Base-by-base conservation (phyloP, 2,797 vertebrate genomes). In the Bradypus variegatus region DNA sequence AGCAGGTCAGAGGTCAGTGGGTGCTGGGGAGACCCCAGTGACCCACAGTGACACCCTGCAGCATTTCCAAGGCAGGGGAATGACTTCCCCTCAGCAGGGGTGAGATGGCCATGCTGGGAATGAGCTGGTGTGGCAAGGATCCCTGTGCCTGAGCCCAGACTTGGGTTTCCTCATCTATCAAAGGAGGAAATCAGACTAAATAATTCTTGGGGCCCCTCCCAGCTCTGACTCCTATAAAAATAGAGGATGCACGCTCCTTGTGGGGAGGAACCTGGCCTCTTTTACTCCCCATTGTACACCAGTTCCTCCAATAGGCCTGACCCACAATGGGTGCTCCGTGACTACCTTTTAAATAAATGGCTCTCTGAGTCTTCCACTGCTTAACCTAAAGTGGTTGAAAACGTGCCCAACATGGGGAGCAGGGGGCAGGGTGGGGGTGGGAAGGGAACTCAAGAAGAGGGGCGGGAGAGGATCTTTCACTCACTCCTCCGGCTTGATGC, bases 401-500 rank as follows among this genome's bases (percentile, higher is more conserved):
- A 48, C 27, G 21, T 18, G 14, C 38, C 25, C 23, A 12, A 3
- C 18, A 23, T n/a, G 10, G 18, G 41, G 38, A 33, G 9, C 1
- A 1, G 27, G 62, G 16, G 2, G 3, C 7, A 25, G 3, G 50
- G 41, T 45, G 41, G 4, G 41, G 41, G 41, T 45, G 41, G 33
- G 29, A n/a, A 55, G 10, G 25, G 8, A 81, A 45, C 19, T n/a
- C 33, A 41, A 41, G 76, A 41, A 65, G 58, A 58, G 2, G 8
- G 45, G 12, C 3, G 4, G 31, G 62, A 41, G 10, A 16, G 58
- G 6, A 15, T 23, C 55, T 33, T 31, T 0, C 85, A 98, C 98
- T 98, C 96, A 99, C 99, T 96, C 98, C 93, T 98, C 98, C 1
- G 97, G 98, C 96, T 97, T 98, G 96, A 99, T 99, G 83, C 99